Conservation (phyloP, 2,888 invertebrate species). For the Agrotis puta region DNA sequence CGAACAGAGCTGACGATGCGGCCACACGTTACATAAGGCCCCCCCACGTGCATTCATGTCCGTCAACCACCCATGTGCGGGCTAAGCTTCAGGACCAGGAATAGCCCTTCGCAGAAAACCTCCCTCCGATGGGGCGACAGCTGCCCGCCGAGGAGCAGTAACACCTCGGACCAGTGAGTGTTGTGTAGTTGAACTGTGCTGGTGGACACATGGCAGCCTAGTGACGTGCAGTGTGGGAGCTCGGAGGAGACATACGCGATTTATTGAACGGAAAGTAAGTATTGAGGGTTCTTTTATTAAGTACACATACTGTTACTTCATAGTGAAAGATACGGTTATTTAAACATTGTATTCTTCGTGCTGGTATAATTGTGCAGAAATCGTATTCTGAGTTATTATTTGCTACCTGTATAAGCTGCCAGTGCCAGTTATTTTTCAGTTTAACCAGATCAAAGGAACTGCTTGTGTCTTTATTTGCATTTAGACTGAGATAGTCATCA, state of each 20-base stretch:
- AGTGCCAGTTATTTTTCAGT: not conserved
- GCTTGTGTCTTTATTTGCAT: not conserved
- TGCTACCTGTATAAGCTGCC: not conserved
- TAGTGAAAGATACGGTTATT: not conserved
- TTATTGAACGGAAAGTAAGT: conserved; percentile 39
- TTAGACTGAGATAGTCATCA: not conserved
- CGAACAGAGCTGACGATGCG: conserved; percentile 69
- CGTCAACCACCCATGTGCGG: conserved; percentile 94
- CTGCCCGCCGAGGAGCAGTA: conserved; percentile 85
- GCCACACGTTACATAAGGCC: conserved; percentile 81
- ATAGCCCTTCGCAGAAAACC: conserved; percentile 99
- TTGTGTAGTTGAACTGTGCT: conserved; percentile 55
- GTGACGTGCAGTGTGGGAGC: conserved; percentile 41
- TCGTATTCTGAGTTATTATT: not conserved
- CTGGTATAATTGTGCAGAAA: not conserved
- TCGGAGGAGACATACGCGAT: not conserved
- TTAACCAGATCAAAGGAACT: not conserved
- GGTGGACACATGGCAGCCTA: conserved; percentile 61
- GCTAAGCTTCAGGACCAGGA: conserved; percentile 98
- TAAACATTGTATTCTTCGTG: not conserved
- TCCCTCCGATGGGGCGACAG: conserved; percentile 99
- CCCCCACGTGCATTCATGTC: conserved; percentile 78
- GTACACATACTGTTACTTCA: conserved; percentile 20
- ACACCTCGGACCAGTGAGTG: conserved; percentile 61
- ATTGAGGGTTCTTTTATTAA: conserved; percentile 4